phyloP scores from a whole-genome alignment of 2,113 vertebrate genomes.

The Loxodonta africana region DNA sequence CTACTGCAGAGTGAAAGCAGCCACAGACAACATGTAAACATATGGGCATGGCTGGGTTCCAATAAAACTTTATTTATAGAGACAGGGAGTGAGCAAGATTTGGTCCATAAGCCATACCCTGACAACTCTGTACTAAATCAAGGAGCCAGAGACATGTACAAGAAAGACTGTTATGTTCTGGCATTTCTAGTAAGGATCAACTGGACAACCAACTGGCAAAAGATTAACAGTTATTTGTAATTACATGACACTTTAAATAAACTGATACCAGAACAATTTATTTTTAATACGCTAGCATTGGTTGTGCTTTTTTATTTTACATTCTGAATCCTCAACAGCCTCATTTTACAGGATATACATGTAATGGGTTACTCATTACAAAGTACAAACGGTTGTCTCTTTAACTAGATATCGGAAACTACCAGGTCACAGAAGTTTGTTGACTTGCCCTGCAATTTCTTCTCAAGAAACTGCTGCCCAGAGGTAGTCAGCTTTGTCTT shows the following conservation, averaged over 20 bases:
- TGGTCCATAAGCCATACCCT: neutral
- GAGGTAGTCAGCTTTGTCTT: neutral
- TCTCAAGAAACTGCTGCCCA: neutral
- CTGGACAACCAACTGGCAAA: neutral
- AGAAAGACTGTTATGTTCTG: neutral
- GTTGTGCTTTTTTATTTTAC: neutral
- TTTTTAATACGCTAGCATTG: constrained; percentile 17
- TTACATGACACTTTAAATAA: neutral
- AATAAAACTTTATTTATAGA: constrained; percentile 49
- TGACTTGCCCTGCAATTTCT: constrained; percentile 16
- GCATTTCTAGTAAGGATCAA: constrained; percentile 53
- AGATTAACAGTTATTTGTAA: neutral
- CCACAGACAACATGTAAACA: neutral
- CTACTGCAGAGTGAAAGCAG: neutral
- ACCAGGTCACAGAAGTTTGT: constrained; percentile 18
- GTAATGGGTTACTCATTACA: neutral
- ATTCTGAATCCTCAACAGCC: neutral
- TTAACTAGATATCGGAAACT: neutral
- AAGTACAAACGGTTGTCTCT: neutral
- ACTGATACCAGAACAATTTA: constrained; percentile 11
- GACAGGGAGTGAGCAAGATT: neutral
- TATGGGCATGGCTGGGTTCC: neutral
- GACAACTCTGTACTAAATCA: neutral
- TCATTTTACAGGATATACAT: neutral
- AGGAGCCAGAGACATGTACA: neutral